Base-by-base conservation (phyloP, 2,113 vertebrate species). In the Camelus bactrianus region DNA sequence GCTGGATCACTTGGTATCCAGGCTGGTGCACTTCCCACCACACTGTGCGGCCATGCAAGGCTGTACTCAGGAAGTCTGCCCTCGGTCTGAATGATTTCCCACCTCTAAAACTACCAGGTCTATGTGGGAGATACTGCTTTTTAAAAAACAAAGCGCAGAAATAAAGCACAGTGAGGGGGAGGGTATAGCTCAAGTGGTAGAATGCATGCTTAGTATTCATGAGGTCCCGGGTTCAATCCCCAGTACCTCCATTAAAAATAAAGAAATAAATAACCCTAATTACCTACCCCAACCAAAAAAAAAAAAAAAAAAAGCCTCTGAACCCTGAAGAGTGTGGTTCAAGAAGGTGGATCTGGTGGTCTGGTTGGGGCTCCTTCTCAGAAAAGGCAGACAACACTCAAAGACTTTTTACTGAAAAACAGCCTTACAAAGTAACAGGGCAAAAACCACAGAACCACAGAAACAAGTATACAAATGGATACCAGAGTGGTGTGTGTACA, bases 321-420 rank as follows among this genome's bases (percentile, higher is more conserved):
- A 58, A 69, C 46, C 38, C 13, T 28, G 48, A 88, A 46, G 42
- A 52, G 9, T 13, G 19, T 54, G 22, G 4, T 58, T 91, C 77
- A 60, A 32, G 56, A 35, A 76, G 46, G 20, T 17, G 80, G 32
- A 62, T 62, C 26, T 50, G 32, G 22, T 32, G 19, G 77, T 26
- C 24, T 38, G 56, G 6, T 17, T 56, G 42, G 30, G 42, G 16
- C 24, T 60, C 24, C 86, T 16, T 58, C 7, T 92, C 42, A n/a
- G 60, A 42, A 89, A 54, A 89, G 22, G 70, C 14, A 7, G 32
- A 35, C 46, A 19, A 28, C 15, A 69, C 20, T 76, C 60, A 24
- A 82, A 38, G 62, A 48, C 54, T 30, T 83, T 83, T 69, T 60
- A 82, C 30, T 48, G 52, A 70, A 91, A 96, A 86, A 72, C 17